A percentile compares a stretch with the other conserved stretches of the same genome.
phyloP scores from a whole-genome alignment of 2,113 vertebrate genomes.

The Typhlomys cinereus region DNA sequence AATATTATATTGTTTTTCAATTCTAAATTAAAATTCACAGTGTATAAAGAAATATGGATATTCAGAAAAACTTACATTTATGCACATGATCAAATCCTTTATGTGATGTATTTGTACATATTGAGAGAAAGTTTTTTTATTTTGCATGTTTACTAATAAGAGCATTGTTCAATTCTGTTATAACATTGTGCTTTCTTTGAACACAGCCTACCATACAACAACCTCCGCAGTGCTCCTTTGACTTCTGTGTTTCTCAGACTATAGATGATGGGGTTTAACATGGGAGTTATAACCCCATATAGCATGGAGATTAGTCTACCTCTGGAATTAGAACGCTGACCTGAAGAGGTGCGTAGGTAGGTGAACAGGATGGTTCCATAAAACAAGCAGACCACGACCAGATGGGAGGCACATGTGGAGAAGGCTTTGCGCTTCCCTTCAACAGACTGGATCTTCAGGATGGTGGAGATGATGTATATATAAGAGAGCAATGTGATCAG shows the following conservation, averaged over 20 bases:
- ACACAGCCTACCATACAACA: neutral
- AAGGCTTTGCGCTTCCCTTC: conserved; percentile 64
- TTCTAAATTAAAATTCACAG: neutral
- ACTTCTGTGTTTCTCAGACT: conserved; percentile 55
- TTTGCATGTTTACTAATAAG: neutral
- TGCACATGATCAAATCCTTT: neutral
- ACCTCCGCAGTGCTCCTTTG: conserved; percentile 25
- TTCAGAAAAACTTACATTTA: neutral
- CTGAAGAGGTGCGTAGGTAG: conserved; percentile 10
- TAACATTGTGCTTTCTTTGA: neutral
- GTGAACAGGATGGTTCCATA: conserved; percentile 57
- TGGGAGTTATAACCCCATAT: conserved; percentile 30
- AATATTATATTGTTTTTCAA: neutral
- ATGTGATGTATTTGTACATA: neutral
- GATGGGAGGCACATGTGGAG: conserved; percentile 61
- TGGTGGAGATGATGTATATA: conserved; percentile 48
- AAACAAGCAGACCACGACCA: conserved; percentile 63
- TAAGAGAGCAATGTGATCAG: conserved; percentile 53
- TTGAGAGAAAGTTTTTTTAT: neutral
- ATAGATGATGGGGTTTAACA: conserved; percentile 64
- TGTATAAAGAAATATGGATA: neutral
- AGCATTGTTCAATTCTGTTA: neutral
- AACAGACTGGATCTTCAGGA: conserved; percentile 52
- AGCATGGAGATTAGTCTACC: conserved; percentile 50
- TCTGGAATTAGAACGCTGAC: neutral